Conservation (phyloP, 2,888 invertebrate species). For the Taphrorychus bicolor region DNA sequence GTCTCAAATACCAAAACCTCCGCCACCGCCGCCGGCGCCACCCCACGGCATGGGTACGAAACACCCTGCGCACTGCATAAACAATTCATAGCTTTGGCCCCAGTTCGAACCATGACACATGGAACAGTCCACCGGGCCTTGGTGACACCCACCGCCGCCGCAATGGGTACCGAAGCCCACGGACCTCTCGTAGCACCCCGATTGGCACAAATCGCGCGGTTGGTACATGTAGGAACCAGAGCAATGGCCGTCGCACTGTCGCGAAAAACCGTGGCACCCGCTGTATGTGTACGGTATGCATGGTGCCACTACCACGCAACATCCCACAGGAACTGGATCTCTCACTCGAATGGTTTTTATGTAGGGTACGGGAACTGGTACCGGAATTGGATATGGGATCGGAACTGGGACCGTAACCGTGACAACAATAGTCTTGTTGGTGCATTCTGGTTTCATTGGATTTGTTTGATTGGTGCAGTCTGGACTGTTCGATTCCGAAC, state of each 20-base stretch:
- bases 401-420: neutral
- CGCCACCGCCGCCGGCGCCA: neutral
- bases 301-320: constrained; percentile 25
- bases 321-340: constrained; percentile 12
- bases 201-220: constrained; percentile 17
- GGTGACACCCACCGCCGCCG: constrained; percentile 12
- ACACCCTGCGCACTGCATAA: constrained; percentile 26
- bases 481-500: neutral
- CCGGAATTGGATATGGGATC: neutral
- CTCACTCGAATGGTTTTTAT: neutral
- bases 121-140: constrained; percentile 17
- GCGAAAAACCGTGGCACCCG: constrained; percentile 10
- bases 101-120: constrained; percentile 14
- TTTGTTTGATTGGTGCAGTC: neutral
- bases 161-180: constrained; percentile 5
- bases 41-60: constrained; percentile 20
- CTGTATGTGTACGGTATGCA: constrained; percentile 19
- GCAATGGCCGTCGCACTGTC: constrained; percentile 15
- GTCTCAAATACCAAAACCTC: too few species aligned
- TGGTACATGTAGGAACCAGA: constrained; percentile 7
- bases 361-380: constrained; percentile 3
- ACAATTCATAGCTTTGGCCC: constrained; percentile 9
- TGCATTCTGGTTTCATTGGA: too few species aligned
- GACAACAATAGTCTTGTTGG: neutral
- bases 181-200: constrained; percentile 14